Evolutionary conservation across 2,797 vertebrate genomes (phyloP).

Genomic region (Eutrigla gurnardus): DNA sequence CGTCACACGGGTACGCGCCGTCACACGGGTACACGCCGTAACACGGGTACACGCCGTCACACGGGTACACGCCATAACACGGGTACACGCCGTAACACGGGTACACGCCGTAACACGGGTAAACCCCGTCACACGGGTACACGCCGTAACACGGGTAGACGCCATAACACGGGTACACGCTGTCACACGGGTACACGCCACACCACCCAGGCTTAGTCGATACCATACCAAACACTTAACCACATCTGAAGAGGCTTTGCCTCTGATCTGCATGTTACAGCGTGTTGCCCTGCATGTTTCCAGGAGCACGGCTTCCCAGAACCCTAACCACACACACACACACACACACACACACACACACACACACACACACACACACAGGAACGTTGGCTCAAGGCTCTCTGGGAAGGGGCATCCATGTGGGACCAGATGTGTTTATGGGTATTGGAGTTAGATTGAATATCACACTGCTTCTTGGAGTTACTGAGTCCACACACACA

Average conservation of each 20-base stretch:
- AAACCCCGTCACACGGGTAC: too few species aligned
- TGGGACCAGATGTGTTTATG: constrained; percentile 81
- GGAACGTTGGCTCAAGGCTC: constrained; percentile 65
- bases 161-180: too few species aligned
- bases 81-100: too few species aligned
- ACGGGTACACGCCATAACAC: too few species aligned
- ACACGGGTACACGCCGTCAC: too few species aligned
- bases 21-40: too few species aligned
- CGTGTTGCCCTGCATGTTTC: constrained; percentile 78
- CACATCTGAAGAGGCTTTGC: constrained; percentile 78
- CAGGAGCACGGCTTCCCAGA: constrained; percentile 81
- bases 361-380: constrained; percentile 38
- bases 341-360: constrained; percentile 28
- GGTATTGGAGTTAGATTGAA: constrained; percentile 54
- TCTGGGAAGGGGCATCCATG: constrained; percentile 63
- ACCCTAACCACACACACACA: constrained; percentile 69
- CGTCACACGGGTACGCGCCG: too few species aligned
- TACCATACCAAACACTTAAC: constrained; percentile 64
- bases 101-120: too few species aligned
- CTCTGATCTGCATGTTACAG: constrained; percentile 73
- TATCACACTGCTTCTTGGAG: constrained; percentile 61
- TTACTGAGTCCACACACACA: constrained; percentile 25
- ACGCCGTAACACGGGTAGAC: too few species aligned
- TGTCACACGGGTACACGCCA: not conserved
- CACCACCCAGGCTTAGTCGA: not conserved